These are phyloP conservation scores for Xylota sylvarum DNA, from an alignment of 2,888 invertebrate genomes.

Conservation along the genomic window DNA sequence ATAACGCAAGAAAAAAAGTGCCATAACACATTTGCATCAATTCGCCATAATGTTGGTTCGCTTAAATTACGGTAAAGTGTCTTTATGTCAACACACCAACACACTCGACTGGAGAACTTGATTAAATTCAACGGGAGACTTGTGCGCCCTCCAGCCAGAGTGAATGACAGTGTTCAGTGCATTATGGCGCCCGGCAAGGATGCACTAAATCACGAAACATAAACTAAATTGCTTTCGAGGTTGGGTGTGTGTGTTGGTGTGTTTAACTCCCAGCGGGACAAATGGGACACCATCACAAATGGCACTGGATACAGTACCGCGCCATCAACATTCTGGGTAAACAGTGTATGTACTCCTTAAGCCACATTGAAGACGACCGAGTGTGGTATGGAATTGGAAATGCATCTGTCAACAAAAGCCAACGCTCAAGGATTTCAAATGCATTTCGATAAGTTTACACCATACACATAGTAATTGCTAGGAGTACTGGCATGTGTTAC, in stretches of 20 bases:
- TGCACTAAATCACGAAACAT: constrained; percentile 24
- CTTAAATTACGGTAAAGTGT: not conserved
- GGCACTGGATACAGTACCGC: not conserved
- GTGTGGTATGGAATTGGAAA: constrained; percentile 31
- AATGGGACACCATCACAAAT: constrained; percentile 22
- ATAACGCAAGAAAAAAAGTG: not conserved
- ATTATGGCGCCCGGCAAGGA: constrained; percentile 12
- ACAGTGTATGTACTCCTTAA: constrained; percentile 1
- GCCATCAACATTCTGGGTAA: constrained; percentile 21
- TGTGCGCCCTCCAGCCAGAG: not conserved
- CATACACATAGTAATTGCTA: not conserved
- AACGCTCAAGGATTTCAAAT: constrained; percentile 9
- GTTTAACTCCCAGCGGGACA: constrained; percentile 23
- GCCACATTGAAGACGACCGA: not conserved
- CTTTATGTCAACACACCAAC: not conserved
- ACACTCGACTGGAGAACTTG: not conserved
- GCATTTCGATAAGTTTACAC: constrained; percentile 40
- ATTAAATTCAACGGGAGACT: constrained; percentile 8
- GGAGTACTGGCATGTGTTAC: not conserved
- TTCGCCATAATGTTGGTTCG: not conserved
- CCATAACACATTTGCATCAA: constrained; percentile 18
- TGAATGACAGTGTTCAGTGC: constrained; percentile 1
- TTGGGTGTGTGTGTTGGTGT: not conserved
- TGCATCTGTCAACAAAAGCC: constrained; percentile 30
- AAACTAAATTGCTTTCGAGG: constrained; percentile 40